Conservation (phyloP, 2,888 invertebrate species). For the Stictocephala bisonia region DNA sequence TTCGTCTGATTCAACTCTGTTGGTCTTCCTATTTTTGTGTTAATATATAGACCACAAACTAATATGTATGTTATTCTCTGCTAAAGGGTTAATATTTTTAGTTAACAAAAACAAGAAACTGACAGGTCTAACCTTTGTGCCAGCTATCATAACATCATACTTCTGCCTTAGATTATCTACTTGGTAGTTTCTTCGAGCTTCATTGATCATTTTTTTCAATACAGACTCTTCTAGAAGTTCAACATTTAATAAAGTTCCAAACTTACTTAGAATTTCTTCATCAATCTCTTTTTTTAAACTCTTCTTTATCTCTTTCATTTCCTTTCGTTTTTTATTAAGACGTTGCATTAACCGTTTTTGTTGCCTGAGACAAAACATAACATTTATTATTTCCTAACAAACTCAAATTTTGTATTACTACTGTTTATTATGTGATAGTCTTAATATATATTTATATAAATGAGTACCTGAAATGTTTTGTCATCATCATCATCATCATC, state of each 20-base stretch:
- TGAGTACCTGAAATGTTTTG: too few species aligned
- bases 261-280: constrained; percentile 10
- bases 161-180: neutral
- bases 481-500: too few species aligned
- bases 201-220: constrained; percentile 1
- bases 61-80: too few species aligned
- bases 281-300: constrained; percentile 14
- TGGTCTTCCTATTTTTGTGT: too few species aligned
- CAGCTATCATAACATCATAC: constrained; percentile 3
- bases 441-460: too few species aligned
- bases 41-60: too few species aligned
- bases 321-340: constrained; percentile 5
- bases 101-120: too few species aligned
- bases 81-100: too few species aligned
- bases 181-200: constrained; percentile 16
- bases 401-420: too few species aligned
- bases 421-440: too few species aligned
- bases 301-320: constrained; percentile 7
- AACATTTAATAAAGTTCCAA: constrained; percentile 5
- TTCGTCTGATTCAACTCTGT: too few species aligned
- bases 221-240: constrained; percentile 14
- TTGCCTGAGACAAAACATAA: neutral
- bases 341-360: constrained; percentile 23
- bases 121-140: neutral
- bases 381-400: too few species aligned